Conservation (phyloP, 2,113 vertebrate species). For the Nycticebus coucang region DNA sequence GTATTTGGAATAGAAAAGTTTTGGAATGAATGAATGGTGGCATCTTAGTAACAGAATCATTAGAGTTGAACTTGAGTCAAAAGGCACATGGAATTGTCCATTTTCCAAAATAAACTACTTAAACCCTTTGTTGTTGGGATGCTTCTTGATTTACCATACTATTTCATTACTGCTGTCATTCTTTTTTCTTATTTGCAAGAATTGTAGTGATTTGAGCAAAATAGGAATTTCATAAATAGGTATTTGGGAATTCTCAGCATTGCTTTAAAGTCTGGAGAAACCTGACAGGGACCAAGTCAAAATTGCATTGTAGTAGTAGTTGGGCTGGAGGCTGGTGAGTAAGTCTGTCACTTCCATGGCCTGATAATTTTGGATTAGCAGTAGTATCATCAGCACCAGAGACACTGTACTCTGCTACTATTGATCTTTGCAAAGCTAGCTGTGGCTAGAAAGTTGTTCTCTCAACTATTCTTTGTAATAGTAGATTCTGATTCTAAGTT, state of each 20-base stretch:
- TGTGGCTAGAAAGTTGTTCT: background rate
- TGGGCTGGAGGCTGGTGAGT: background rate
- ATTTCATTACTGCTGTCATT: background rate
- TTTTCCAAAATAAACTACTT: background rate
- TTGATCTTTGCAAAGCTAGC: background rate
- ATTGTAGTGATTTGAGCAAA: background rate
- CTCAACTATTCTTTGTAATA: background rate
- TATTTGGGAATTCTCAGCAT: background rate
- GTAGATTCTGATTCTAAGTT: background rate
- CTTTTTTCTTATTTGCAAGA: background rate
- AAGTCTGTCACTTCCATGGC: fast-evolving
- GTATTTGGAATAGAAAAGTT: background rate
- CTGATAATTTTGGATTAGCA: background rate
- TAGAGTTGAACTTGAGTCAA: background rate
- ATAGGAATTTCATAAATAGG: background rate
- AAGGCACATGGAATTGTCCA: background rate
- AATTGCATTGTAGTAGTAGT: background rate
- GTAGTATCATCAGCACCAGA: background rate
- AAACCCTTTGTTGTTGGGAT: background rate
- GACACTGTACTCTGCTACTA: background rate
- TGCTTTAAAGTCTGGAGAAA: background rate
- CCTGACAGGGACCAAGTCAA: background rate
- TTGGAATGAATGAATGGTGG: background rate
- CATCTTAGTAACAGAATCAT: conserved; percentile 4
- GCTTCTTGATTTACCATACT: background rate